These are phyloP conservation scores for Nothocercus nigrocapillus DNA, from an alignment of 2,113 vertebrate genomes.

Conservation along the genomic window DNA sequence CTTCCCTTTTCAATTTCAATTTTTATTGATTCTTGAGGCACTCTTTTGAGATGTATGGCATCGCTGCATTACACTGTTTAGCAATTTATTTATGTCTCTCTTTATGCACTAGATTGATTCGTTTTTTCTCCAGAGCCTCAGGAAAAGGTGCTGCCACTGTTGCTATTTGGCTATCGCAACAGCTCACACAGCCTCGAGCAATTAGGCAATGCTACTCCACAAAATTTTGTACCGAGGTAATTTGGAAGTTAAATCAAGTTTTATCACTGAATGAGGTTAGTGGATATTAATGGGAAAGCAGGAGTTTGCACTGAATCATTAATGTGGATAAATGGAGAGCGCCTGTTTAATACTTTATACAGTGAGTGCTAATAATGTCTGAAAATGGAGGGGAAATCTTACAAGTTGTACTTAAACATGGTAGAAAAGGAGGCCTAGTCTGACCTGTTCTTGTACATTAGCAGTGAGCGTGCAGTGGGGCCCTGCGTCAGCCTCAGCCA, in stretches of 20 bases:
- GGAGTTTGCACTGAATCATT: constrained; percentile 57
- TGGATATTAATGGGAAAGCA: constrained; percentile 60
- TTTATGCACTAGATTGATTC: constrained; percentile 72
- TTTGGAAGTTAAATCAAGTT: constrained; percentile 61
- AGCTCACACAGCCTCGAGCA: constrained; percentile 24
- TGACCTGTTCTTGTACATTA: neutral
- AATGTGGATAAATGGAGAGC: constrained; percentile 39
- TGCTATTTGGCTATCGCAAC: constrained; percentile 51
- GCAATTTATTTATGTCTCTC: constrained; percentile 74
- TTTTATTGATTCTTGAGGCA: constrained; percentile 77
- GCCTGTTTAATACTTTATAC: constrained; percentile 36
- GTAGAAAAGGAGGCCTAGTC: neutral
- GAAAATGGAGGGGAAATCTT: constrained; percentile 26
- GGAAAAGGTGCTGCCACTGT: neutral
- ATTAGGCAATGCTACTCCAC: constrained; percentile 32
- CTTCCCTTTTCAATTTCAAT: constrained; percentile 77
- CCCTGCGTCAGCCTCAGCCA: neutral
- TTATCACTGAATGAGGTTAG: constrained; percentile 34
- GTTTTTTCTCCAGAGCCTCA: constrained; percentile 1
- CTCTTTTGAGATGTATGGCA: constrained; percentile 74
- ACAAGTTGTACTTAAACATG: constrained; percentile 34
- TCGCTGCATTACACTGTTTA: constrained; percentile 72
- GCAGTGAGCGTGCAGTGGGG: neutral
- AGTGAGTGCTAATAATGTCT: constrained; percentile 17
- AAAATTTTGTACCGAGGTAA: constrained; percentile 56